Percentiles rank a stretch among this genome's conserved stretches.
phyloP scores from a whole-genome alignment of 2,113 vertebrate genomes.

The Picathartes gymnocephalus region DNA sequence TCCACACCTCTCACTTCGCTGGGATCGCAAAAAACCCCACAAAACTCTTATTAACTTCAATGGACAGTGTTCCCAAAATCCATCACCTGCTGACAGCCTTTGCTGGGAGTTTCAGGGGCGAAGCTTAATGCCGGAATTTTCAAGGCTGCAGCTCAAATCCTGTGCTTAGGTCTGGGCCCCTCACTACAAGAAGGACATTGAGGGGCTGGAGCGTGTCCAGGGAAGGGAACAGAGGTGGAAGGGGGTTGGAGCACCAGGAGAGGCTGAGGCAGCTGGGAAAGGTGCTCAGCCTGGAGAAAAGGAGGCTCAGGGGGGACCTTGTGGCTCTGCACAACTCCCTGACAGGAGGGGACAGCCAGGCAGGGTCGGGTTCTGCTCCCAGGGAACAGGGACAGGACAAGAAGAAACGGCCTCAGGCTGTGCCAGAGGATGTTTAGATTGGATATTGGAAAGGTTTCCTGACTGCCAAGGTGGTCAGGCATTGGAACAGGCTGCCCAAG shows the following conservation, averaged over 20 bases:
- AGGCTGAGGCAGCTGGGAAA: accelerated
- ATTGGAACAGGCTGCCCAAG: background rate
- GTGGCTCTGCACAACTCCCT: background rate
- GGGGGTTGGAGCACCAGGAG: background rate
- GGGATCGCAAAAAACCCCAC: too few species aligned
- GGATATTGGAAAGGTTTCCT: background rate
- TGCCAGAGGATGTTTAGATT: accelerated
- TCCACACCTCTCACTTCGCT: accelerated
- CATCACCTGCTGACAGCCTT: background rate
- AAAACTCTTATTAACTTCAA: background rate
- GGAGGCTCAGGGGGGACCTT: background rate
- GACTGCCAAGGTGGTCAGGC: background rate
- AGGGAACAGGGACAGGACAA: background rate
- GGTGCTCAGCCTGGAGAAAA: background rate
- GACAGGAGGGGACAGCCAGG: background rate
- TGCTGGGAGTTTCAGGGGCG: accelerated
- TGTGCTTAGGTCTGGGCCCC: background rate
- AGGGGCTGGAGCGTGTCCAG: accelerated
- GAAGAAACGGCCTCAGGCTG: accelerated
- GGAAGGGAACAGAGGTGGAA: accelerated
- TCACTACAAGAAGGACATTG: accelerated
- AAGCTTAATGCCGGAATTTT: background rate
- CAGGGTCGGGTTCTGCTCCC: background rate
- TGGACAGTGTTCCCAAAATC: background rate
- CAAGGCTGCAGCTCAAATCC: background rate